These are phyloP conservation scores for Phoxinus dragarum DNA, from an alignment of 2,797 vertebrate genomes.

Conservation along the genomic window DNA sequence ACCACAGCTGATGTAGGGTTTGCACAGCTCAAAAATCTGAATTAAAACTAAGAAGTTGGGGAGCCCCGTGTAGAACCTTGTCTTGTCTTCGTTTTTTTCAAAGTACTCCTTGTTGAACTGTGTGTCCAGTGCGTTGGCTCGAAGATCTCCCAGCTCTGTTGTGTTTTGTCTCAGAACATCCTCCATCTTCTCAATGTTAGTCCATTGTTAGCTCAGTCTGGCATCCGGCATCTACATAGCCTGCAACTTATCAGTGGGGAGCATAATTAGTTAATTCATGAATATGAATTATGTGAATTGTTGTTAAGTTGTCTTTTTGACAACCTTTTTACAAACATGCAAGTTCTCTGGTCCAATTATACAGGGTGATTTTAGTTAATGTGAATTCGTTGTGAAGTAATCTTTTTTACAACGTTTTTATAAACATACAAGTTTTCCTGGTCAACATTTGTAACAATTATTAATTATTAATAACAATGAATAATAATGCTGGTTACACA, in stretches of 20 bases:
- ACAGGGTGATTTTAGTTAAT: too few relatives aligned
- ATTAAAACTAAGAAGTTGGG: background rate
- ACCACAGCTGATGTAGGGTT: slow-evolving; percentile 32
- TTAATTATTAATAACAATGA: too few relatives aligned
- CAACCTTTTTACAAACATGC: too few relatives aligned
- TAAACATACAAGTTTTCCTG: too few relatives aligned
- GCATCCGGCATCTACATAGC: slow-evolving; percentile 35
- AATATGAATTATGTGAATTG: background rate
- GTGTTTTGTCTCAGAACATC: slow-evolving; percentile 38
- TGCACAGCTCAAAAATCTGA: slow-evolving; percentile 29
- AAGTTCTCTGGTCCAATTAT: background rate
- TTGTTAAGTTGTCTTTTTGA: too few relatives aligned
- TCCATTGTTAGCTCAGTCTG: slow-evolving; percentile 41
- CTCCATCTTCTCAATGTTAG: slow-evolving; percentile 35
- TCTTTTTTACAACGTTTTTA: too few relatives aligned
- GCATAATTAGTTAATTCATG: too few relatives aligned
- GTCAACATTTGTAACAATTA: too few relatives aligned
- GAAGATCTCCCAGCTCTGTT: slow-evolving; percentile 1
- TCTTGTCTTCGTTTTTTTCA: slow-evolving; percentile 14
- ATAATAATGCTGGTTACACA: too few relatives aligned
- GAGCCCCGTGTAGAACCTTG: background rate
- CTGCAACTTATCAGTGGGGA: slow-evolving; percentile 16
- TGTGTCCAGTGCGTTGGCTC: background rate
- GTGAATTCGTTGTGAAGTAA: too few relatives aligned
- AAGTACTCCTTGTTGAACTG: slow-evolving; percentile 25